phyloP scores from a whole-genome alignment of 2,888 invertebrate genomes.

The Lasioglossum figueresi region DNA sequence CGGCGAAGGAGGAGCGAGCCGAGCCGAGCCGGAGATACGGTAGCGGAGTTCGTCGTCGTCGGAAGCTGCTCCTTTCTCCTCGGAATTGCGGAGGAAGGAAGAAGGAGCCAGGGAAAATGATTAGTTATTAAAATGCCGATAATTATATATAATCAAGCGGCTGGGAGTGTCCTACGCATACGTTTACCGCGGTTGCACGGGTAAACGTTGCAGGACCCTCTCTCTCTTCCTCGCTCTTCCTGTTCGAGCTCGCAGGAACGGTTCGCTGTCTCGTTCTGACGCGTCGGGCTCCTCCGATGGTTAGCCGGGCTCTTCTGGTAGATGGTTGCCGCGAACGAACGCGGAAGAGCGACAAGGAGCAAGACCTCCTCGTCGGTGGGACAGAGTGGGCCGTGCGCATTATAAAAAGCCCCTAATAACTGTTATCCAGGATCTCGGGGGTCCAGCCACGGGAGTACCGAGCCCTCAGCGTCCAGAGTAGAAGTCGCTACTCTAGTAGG shows the following conservation, averaged over 20 bases:
- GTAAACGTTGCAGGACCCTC: conserved; percentile 55
- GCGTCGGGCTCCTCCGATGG: conserved; percentile 41
- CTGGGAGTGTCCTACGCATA: conserved; percentile 82
- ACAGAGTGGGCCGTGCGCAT: conserved; percentile 77
- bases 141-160: conserved; percentile 83
- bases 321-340: conserved; percentile 72
- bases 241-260: neutral
- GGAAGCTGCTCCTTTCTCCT: conserved; percentile 82
- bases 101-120: conserved; percentile 80
- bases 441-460: conserved; percentile 67
- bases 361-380: conserved; percentile 28
- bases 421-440: conserved; percentile 83
- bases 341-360: conserved; percentile 34
- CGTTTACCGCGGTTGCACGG: conserved; percentile 70
- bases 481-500: conserved; percentile 72
- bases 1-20: conserved; percentile 55
- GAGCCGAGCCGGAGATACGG: conserved; percentile 75
- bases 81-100: conserved; percentile 75
- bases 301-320: conserved; percentile 60
- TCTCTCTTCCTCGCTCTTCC: conserved; percentile 27
- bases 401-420: conserved; percentile 84
- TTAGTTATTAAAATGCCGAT: conserved; percentile 84
- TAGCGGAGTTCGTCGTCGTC: conserved; percentile 81
- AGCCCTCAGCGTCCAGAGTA: conserved; percentile 49
- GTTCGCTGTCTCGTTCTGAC: conserved; percentile 13